Evolutionary conservation across 2,797 vertebrate genomes (phyloP).

Genomic region (Cuniculus paca): DNA sequence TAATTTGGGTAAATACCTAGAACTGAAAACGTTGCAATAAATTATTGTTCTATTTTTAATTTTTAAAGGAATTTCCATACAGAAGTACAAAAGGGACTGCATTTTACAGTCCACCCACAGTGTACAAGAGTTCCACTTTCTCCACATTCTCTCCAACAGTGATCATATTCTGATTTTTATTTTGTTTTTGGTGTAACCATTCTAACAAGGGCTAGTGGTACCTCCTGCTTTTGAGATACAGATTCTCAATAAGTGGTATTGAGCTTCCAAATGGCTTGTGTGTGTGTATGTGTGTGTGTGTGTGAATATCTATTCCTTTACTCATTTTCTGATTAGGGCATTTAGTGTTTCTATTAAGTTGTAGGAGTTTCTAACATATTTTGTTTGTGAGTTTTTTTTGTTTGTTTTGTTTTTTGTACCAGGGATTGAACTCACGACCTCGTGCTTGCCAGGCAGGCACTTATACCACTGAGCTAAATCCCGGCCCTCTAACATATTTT

Average conservation of each 20-base stretch:
- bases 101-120: background rate
- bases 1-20: slow-evolving; percentile 23
- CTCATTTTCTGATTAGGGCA: background rate
- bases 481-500: background rate
- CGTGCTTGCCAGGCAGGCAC: too few relatives aligned
- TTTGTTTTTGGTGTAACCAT: background rate
- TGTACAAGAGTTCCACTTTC: background rate
- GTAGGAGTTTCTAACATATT: background rate
- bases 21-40: background rate
- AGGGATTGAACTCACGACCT: too few relatives aligned
- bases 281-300: too few relatives aligned
- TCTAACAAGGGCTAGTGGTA: background rate
- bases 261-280: background rate
- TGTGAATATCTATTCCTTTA: background rate
- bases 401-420: too few relatives aligned
- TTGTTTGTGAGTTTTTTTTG: too few relatives aligned
- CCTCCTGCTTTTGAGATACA: background rate
- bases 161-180: background rate
- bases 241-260: background rate
- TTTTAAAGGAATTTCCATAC: background rate
- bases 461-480: too few relatives aligned
- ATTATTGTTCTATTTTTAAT: slow-evolving; percentile 31
- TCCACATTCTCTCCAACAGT: background rate
- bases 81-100: background rate
- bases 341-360: background rate